These are phyloP conservation scores for Mormyrus lacerda DNA, from an alignment of 2,113 vertebrate genomes.

Conservation along the genomic window DNA sequence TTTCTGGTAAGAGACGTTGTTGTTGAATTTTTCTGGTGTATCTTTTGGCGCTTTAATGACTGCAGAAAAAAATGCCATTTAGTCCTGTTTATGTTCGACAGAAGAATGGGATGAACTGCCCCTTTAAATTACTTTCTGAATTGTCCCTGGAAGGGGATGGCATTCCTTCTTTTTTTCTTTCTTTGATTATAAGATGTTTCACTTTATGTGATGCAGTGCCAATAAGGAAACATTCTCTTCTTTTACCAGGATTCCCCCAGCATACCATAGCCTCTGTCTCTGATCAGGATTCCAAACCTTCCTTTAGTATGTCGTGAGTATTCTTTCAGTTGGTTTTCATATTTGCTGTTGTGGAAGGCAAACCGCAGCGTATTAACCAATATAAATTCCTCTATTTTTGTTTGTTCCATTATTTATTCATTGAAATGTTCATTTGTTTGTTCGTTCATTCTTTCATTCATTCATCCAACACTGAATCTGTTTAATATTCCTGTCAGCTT, in stretches of 20 bases:
- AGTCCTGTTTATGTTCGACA: not conserved
- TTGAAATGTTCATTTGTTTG: not conserved
- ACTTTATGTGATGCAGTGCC: not conserved
- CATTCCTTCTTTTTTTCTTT: not conserved
- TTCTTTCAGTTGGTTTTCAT: not conserved
- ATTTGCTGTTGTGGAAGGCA: not conserved
- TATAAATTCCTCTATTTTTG: not conserved
- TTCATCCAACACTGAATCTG: not conserved
- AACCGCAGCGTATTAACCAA: not conserved
- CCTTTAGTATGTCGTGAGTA: conserved; percentile 95
- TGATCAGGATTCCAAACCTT: conserved; percentile 87
- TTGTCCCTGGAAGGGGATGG: not conserved
- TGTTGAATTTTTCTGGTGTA: not conserved
- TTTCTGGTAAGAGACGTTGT: not conserved
- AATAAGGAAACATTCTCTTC: conserved; percentile 24
- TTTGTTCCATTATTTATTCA: not conserved
- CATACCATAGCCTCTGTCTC: conserved; percentile 69
- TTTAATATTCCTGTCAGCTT: not conserved
- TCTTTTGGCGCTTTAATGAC: not conserved
- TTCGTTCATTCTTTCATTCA: not conserved
- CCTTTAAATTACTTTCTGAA: not conserved
- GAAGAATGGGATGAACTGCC: not conserved
- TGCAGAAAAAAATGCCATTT: not conserved
- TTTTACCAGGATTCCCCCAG: conserved; percentile 82
- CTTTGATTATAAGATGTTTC: not conserved